Percentiles rank a stretch among this genome's conserved stretches.
These are phyloP conservation scores for Micrasema minimum DNA, from an alignment of 1,140 invertebrate species.

Conservation along the genomic window DNA sequence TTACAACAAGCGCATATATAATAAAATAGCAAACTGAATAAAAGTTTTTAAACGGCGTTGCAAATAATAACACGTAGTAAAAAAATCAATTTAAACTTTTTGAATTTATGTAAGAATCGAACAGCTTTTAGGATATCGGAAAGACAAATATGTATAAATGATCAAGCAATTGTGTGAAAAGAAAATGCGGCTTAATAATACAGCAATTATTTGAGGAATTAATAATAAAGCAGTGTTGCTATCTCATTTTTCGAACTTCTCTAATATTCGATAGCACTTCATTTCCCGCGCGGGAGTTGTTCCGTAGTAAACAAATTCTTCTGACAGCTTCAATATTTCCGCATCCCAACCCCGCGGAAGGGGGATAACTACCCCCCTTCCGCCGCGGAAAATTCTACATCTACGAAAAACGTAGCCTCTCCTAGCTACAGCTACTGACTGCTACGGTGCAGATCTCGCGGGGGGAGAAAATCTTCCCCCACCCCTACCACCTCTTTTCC, in stretches of 20 bases:
- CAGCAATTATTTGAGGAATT: neutral
- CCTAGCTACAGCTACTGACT: slow-evolving; percentile 4
- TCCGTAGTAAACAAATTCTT: slow-evolving; percentile 54
- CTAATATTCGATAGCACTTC: slow-evolving; percentile 53
- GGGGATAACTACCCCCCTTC: slow-evolving; percentile 46
- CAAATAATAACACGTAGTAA: too few species aligned
- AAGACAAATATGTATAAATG: too few species aligned
- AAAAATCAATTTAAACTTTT: too few species aligned
- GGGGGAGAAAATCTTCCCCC: slow-evolving; percentile 33
- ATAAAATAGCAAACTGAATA: too few species aligned
- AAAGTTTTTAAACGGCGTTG: too few species aligned
- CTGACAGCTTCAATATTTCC: slow-evolving; percentile 54
- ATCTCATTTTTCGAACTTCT: slow-evolving; percentile 32
- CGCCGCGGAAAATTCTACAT: slow-evolving; percentile 45
- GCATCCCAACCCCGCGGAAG: slow-evolving; percentile 38
- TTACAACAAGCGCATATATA: too few species aligned
- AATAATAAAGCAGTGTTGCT: slow-evolving; percentile 21
- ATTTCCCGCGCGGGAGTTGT: slow-evolving; percentile 51
- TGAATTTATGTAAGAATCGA: too few species aligned
- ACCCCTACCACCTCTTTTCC: slow-evolving; percentile 57
- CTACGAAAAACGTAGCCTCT: slow-evolving; percentile 48
- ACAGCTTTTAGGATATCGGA: too few species aligned
- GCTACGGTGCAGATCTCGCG: slow-evolving; percentile 39
- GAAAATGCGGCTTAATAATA: neutral
- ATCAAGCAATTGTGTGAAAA: neutral